Evolutionary conservation across 2,113 vertebrate species (phyloP), one percentile per base, ranked within the genome.

Genomic region (Sorex fumeus): DNA sequence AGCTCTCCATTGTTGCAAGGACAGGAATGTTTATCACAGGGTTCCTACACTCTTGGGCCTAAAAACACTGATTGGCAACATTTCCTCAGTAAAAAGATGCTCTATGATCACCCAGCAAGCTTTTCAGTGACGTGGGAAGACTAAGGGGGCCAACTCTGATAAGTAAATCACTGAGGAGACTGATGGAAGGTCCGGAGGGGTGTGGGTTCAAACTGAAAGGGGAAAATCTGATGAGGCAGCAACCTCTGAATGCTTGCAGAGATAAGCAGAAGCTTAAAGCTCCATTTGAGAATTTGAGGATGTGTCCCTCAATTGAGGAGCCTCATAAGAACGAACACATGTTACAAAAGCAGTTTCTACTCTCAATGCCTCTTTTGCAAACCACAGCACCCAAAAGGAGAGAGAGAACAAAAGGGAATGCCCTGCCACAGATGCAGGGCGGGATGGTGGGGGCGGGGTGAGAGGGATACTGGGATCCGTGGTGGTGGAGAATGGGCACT

Each of bases 71-170:
- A 30, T 0, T 36, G 62, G 32, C 36, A 23, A 50, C 9, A 8
- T 69, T 74, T 69, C 25, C 32, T 91, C 50, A n/a, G 47, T 84
- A 62, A 43, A 82, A 81, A 86, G 78, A 86, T 53, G 67, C 83
- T 90, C 8, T 57, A 27, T 53, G 47, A 76, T 57, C 84, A 82
- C 70, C 72, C 21, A 67, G 30, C 8, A 10, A 32, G 19, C 43
- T 62, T 71, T 84, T 62, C 62, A 77, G 91, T 36, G 64, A 64
- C 25, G 9, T 50, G 69, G 47, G 28, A 92, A 80, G 53, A 66
- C 1, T 1, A 4, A 7, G 34, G 70, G 15, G 47, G 57, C 47
- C 30, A 43, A 85, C 2, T 23, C 78, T 82, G 76, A 9, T 66
- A 25, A 70, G 30, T 47, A 27, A 57, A 40, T 88, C 13, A 12